phyloP scores from a whole-genome alignment of 1,140 invertebrate species.

The Drosophila bocqueti region DNA sequence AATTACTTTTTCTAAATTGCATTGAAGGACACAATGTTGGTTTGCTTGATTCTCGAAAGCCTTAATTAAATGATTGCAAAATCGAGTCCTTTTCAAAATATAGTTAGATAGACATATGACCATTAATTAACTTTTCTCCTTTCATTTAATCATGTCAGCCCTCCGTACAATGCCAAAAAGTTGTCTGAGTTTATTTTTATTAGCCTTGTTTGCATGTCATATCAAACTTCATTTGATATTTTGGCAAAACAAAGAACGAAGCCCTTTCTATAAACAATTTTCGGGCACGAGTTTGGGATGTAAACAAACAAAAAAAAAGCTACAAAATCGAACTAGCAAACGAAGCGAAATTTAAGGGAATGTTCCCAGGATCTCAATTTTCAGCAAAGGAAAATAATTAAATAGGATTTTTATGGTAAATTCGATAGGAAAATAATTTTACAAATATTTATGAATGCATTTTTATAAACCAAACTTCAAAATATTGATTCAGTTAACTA shows the following conservation, averaged over 20 bases:
- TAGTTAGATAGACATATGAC: neutral
- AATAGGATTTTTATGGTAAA: neutral
- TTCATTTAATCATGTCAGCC: constrained; percentile 21
- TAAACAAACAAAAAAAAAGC: constrained; percentile 26
- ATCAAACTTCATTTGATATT: constrained; percentile 67
- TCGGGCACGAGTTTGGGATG: constrained; percentile 3
- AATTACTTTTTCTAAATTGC: neutral
- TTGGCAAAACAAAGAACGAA: constrained; percentile 18
- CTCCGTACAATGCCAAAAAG: constrained; percentile 8
- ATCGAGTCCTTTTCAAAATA: constrained; percentile 3
- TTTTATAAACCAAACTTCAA: no score
- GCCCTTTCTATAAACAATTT: neutral
- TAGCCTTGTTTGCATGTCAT: constrained; percentile 55
- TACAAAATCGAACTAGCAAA: constrained; percentile 73
- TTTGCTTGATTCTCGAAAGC: neutral
- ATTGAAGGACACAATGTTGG: neutral
- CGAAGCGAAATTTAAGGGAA: neutral
- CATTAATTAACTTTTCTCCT: constrained; percentile 27
- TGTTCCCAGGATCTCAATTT: neutral
- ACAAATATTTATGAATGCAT: neutral
- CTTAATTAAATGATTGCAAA: constrained; percentile 8
- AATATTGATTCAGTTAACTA: no score
- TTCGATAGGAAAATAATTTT: neutral
- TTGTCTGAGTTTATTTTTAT: constrained; percentile 18
- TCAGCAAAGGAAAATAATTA: neutral